Evolutionary conservation across 2,113 vertebrate species (phyloP).

Genomic region (Pavo muticus): DNA sequence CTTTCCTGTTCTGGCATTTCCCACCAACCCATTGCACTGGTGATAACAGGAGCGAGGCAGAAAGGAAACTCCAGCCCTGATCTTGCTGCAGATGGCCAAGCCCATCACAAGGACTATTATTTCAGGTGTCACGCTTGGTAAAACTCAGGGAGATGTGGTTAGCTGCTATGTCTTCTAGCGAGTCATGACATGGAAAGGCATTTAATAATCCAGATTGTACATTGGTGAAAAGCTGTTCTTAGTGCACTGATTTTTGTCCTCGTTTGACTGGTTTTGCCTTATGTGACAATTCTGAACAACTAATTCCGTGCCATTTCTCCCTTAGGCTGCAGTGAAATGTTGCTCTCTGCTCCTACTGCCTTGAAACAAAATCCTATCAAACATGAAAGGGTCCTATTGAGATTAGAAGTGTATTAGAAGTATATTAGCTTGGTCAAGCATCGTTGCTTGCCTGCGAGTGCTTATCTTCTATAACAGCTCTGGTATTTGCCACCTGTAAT

Average conservation of each 20-base stretch:
- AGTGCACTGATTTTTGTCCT: background rate
- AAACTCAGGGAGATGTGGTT: background rate
- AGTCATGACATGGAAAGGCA: background rate
- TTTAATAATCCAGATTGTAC: background rate
- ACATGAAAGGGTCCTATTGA: background rate
- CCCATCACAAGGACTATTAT: background rate
- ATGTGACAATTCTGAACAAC: background rate
- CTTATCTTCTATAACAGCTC: background rate
- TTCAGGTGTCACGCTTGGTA: background rate
- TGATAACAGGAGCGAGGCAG: background rate
- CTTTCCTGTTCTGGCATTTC: background rate
- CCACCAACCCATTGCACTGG: background rate
- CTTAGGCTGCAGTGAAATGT: background rate
- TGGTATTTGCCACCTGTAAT: background rate
- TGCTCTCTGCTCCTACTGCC: background rate
- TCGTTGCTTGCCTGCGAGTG: background rate
- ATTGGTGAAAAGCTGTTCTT: background rate
- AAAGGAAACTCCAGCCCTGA: background rate
- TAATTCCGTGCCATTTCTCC: background rate
- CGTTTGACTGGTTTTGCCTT: background rate
- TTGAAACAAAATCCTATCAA: background rate
- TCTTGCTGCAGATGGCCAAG: background rate
- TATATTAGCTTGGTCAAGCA: background rate
- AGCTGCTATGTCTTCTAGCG: background rate
- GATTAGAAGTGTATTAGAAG: background rate